Evolutionary conservation across 2,888 invertebrate genomes (phyloP).

Genomic region (Desoria tigrina): DNA sequence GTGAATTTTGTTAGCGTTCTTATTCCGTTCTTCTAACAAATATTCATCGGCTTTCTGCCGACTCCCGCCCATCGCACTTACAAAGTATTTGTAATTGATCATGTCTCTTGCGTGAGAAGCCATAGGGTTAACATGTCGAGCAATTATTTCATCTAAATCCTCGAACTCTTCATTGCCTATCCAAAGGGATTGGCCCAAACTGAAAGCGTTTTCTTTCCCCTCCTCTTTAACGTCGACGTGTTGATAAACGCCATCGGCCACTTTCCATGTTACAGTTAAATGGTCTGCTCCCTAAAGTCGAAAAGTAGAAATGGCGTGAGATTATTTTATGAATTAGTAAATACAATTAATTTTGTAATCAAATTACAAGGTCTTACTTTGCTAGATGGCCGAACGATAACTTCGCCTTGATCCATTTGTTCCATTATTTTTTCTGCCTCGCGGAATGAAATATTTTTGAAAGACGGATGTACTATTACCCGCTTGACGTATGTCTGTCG

Average conservation of each 20-base stretch:
- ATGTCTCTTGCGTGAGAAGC: constrained; percentile 89
- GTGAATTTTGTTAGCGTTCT: constrained; percentile 83
- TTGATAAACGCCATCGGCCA: constrained; percentile 88
- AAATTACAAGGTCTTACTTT: constrained; percentile 63
- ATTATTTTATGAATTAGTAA: not conserved
- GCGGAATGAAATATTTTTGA: constrained; percentile 91
- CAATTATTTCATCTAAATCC: constrained; percentile 98
- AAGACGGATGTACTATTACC: constrained; percentile 95
- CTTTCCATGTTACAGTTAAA: constrained; percentile 98
- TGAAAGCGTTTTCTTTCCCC: constrained; percentile 94
- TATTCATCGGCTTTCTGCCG: constrained; percentile 85
- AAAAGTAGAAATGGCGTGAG: not conserved
- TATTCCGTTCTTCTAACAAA: constrained; percentile 83
- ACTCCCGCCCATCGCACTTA: constrained; percentile 72
- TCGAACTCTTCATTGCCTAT: constrained; percentile 90
- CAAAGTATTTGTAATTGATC: constrained; percentile 86
- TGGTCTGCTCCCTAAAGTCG: constrained; percentile 81
- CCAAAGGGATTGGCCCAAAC: constrained; percentile 82
- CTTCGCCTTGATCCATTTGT: constrained; percentile 93
- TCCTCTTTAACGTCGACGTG: constrained; percentile 96
- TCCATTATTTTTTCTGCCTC: constrained; percentile 90
- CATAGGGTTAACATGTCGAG: constrained; percentile 95
- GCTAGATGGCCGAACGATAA: constrained; percentile 92
- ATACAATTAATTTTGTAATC: not conserved
- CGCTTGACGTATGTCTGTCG: constrained; percentile 80